phyloP scores from a whole-genome alignment of 2,113 vertebrate species.

The Psammodynastes pulverulentus region DNA sequence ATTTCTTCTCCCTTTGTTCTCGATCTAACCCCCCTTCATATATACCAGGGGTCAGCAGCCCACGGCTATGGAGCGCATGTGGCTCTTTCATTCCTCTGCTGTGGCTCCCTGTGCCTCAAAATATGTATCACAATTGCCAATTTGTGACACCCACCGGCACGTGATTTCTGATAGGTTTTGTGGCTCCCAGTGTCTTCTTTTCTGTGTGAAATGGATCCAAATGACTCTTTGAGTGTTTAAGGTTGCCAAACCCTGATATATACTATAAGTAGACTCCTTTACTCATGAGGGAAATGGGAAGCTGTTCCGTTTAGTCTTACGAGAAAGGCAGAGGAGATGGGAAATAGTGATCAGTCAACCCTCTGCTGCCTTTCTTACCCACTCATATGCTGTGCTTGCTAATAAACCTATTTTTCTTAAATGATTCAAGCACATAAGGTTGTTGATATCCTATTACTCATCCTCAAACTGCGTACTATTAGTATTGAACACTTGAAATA shows the following conservation, averaged over 20 bases:
- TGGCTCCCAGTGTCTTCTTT: no score
- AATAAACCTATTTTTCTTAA: not conserved
- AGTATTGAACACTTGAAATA: conserved; percentile 47
- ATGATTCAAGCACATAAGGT: conserved; percentile 16
- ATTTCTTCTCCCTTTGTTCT: not conserved
- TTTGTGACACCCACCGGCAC: no score
- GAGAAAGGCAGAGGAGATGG: not conserved
- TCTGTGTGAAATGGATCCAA: no score
- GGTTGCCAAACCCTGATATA: no score
- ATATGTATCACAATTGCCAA: no score
- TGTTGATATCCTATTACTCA: conserved; percentile 48
- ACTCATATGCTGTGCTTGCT: not conserved
- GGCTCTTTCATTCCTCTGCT: no score
- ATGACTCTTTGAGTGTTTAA: no score
- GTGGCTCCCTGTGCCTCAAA: no score
- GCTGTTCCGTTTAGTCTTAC: not conserved
- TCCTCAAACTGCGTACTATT: conserved; percentile 33
- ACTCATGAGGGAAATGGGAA: not conserved
- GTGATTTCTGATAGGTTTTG: no score
- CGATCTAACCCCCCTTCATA: not conserved
- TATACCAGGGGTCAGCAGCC: no score
- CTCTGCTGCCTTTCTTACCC: conserved; percentile 40
- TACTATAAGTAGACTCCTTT: not conserved
- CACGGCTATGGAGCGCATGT: no score
- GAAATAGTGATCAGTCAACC: not conserved